Evolutionary conservation across 2,888 invertebrate species (phyloP).

Genomic region (Polyommatus iphigenia): DNA sequence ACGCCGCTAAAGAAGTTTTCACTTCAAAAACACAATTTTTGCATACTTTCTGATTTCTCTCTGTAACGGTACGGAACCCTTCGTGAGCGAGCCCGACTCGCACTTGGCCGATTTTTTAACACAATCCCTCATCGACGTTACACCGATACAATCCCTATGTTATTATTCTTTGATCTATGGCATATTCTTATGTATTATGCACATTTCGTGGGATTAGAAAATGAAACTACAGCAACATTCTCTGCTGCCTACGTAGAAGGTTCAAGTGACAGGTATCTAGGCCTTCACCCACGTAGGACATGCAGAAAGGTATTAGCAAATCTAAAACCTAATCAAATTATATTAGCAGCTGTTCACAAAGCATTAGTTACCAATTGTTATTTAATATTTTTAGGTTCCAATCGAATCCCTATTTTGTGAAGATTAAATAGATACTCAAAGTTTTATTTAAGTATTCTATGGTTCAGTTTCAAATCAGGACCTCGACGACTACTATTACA

Average conservation of each 20-base stretch:
- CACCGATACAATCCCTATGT: neutral
- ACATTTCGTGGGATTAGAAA: slow-evolving; percentile 4
- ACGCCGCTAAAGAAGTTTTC: too few species aligned
- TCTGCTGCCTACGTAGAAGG: slow-evolving; percentile 43
- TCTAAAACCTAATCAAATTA: slow-evolving; percentile 38
- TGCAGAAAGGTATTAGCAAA: slow-evolving; percentile 46
- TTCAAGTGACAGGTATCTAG: slow-evolving; percentile 43
- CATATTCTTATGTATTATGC: neutral
- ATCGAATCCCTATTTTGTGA: too few species aligned
- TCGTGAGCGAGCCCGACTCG: too few species aligned
- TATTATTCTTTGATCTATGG: slow-evolving; percentile 2
- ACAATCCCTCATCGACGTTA: neutral
- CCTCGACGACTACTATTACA: too few species aligned
- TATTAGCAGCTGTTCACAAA: neutral
- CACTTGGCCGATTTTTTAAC: neutral
- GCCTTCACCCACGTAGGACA: slow-evolving; percentile 50
- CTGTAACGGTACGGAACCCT: too few species aligned
- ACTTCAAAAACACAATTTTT: too few species aligned
- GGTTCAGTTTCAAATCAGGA: too few species aligned
- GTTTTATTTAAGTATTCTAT: too few species aligned
- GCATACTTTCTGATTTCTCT: too few species aligned
- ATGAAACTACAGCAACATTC: neutral
- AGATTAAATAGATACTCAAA: too few species aligned
- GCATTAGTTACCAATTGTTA: neutral
- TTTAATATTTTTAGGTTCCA: neutral